A percentile compares a stretch with the other conserved stretches of the same genome.
Evolutionary conservation across 2,888 invertebrate genomes (phyloP).

Genomic region (Diabrotica balteata): DNA sequence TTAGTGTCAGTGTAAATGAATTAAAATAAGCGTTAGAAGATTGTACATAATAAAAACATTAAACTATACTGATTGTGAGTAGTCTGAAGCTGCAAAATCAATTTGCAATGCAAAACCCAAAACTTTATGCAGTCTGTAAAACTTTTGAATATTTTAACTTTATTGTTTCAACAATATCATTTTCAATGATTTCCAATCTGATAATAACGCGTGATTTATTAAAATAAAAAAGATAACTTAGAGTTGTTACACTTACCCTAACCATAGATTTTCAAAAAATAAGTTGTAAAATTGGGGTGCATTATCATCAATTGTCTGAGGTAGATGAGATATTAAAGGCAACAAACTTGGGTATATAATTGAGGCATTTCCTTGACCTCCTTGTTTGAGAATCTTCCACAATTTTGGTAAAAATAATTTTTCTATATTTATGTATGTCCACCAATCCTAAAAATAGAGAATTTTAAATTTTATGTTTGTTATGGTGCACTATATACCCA

Average conservation of each 20-base stretch:
- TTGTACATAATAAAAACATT: too few species aligned
- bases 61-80: too few species aligned
- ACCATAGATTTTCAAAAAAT: constrained; percentile 74
- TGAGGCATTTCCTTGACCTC: constrained; percentile 79
- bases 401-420: constrained; percentile 78
- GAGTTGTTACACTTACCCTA: constrained; percentile 64
- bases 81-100: too few species aligned
- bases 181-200: too few species aligned
- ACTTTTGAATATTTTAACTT: too few species aligned
- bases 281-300: constrained; percentile 66
- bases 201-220: neutral
- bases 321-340: constrained; percentile 77
- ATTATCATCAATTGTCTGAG: constrained; percentile 61
- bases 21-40: too few species aligned
- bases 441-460: constrained; percentile 69
- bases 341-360: constrained; percentile 77
- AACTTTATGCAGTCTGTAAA: too few species aligned
- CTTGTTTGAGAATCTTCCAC: constrained; percentile 70
- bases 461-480: constrained; percentile 12
- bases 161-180: too few species aligned
- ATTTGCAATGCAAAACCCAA: too few species aligned
- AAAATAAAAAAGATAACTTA: neutral
- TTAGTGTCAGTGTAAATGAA: too few species aligned
- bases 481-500: too few species aligned
- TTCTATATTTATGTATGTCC: constrained; percentile 72